Base-by-base conservation (phyloP, 2,797 vertebrate genomes). In the Psittacula derbiana region DNA sequence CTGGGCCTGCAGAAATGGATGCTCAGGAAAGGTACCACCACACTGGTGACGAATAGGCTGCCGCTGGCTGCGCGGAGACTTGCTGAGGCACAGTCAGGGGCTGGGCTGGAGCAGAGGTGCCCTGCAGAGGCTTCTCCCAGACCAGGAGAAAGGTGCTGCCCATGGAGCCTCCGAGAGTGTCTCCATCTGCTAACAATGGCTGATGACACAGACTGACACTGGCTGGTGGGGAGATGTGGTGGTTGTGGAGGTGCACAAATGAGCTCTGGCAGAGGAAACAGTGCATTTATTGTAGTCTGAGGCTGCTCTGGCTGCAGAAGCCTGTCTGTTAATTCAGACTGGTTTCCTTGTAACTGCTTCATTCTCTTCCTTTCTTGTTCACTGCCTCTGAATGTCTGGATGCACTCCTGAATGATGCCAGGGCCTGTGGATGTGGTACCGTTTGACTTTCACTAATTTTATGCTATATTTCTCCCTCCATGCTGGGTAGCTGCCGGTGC, bases 231-330 rank as follows among this genome's bases (percentile, higher is more conserved):
- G 62, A 82, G 75, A 81, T 30, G 0, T 28, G 38, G 47, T 64
- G 91, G 70, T 69, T 91, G 69, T 93, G 92, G 92, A 95, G 91
- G 85, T 40, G 25, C 69, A 33, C 46, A 83, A 81, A 91, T 79
- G 86, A 88, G 65, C 49, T 67, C 94, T 93, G 92, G 75, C 78
- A 93, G 67, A 75, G 76, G 23, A 92, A 95, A 86, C 92, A 91
- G 88, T 50, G 75, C 44, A 4, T 88, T 95, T 91, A 87, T 93
- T 98, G 95, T 97, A 40, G 55, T 73, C 28, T 5, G 46, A 75
- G 69, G 41, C 57, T 16, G 64, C 70, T 90, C 74, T 79, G 71
- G 70, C 80, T 90, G 80, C 81, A 76, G 76, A 70, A 96, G 57
- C 64, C 75, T 25, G 65, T 53, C 92, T 70, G 13, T 96, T 78